Evolutionary conservation across 2,797 vertebrate species (phyloP).

Genomic region (Gobionotothen gibberifrons): DNA sequence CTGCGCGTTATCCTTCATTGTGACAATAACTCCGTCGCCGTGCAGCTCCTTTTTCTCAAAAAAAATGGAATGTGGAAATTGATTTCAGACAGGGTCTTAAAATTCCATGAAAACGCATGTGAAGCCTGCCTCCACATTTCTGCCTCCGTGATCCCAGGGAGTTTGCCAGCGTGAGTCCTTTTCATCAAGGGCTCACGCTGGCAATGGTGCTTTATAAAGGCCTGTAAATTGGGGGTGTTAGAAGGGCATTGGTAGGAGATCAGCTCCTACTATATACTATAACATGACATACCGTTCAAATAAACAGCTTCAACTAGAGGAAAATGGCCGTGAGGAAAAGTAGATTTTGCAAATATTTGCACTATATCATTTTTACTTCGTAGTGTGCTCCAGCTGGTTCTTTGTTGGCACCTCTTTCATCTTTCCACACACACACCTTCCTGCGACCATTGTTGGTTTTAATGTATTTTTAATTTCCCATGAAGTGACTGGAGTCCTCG

Average conservation of each 20-base stretch:
- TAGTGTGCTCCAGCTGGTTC: conserved; percentile 31
- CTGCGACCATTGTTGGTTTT: conserved; percentile 75
- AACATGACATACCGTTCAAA: conserved; percentile 22
- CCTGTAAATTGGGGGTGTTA: conserved; percentile 32
- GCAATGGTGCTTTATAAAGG: conserved; percentile 24
- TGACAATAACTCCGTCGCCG: conserved; percentile 17
- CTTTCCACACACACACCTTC: conserved; percentile 20
- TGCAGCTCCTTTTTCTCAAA: conserved; percentile 10
- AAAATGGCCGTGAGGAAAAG: neutral
- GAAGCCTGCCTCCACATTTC: conserved; percentile 33
- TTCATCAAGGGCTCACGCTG: conserved; percentile 28
- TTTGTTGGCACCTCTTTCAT: conserved; percentile 40
- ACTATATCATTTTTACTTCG: conserved; percentile 14
- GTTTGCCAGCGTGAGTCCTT: conserved; percentile 10
- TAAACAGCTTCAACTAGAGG: conserved; percentile 16
- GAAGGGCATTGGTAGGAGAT: conserved; percentile 15
- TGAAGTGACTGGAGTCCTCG: conserved; percentile 77
- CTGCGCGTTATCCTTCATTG: conserved; percentile 41
- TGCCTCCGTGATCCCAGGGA: conserved; percentile 13
- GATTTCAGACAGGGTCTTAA: conserved; percentile 37
- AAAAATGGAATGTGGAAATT: conserved; percentile 49
- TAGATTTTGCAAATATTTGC: conserved; percentile 36
- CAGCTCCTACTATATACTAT: conserved; percentile 5
- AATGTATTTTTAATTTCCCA: conserved; percentile 84
- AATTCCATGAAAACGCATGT: conserved; percentile 15